Evolutionary conservation across 1,140 invertebrate species (phyloP), one percentile per base, ranked within the genome.

Genomic region (Neocloeon triangulifer): DNA sequence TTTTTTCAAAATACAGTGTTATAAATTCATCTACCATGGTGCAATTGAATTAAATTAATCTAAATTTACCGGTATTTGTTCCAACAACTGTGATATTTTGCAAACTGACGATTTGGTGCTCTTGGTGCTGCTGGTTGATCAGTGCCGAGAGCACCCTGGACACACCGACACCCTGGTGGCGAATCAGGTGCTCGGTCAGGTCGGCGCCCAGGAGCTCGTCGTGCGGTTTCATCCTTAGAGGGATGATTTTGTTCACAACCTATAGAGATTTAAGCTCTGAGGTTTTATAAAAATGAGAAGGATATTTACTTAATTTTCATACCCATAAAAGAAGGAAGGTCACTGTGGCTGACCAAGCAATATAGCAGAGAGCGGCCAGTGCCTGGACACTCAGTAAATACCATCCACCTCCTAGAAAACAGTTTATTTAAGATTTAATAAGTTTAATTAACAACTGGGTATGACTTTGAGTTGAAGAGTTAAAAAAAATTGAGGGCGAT

Each of bases 321-420:
- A 63, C 52, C 64, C 70, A 81, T 19, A 88, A 52, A 8, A 86
- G 45, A 16, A 66, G 36, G 39, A 73, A 59, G 0, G 79, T 80
- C 3, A 64, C 59, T 1, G 57, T 40, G 25, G 73, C 59, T 6
- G 76, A 74, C 82, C 85, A 92, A 10, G 51, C 39, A 7, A 46
- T 41, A 10, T 89, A 59, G 39, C 70, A 75, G 0, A 86, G 31
- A 1, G 60, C 69, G 0, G 73, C 64, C 4, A 89, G 47, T 1
- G 56, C 41, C 55, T 92, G 84, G 15, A 89, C 62, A 0, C 79
- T 80, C 1, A 89, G 52, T 10, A 89, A 57, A 42, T 84, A 73
- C 63, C 73, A 79, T 13, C 77, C 80, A n/a, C 85, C 84, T 22
- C 81, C 76, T 77, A n/a, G n/a, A n/a, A n/a, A n/a, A n/a, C n/a